Evolutionary conservation across 1,140 invertebrate genomes (phyloP), one percentile per base, ranked within the genome.

Genomic region (Leptinotarsa texana): DNA sequence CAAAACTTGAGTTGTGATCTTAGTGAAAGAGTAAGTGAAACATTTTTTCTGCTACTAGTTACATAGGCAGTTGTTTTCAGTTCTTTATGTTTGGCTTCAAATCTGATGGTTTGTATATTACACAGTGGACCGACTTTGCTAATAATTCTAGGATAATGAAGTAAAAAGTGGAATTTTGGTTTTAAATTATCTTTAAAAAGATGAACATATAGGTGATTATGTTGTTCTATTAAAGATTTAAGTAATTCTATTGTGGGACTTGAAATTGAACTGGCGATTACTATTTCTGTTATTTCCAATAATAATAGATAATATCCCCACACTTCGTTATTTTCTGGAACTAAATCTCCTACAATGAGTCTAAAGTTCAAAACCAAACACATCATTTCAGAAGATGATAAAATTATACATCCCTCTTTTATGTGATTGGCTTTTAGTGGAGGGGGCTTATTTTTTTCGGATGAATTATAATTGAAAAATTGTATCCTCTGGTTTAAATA

Each of bases 1-100:
- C 65, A 72, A 61, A 74, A 72, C 71, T 79, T 75, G 22, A 82
- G 63, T 66, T 82, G 82, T 71, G 72, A 49, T 74, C 75, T 81
- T 17, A 75, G 65, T 13, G 80, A 67, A 49, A 83, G 51, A 15
- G 77, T 71, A 48, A 69, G 63, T 49, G 71, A 57, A 57, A 83
- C 49, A 74, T 82, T 82, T 74, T 69, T 78, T 51, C 78, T 72
- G 68, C 62, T 76, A 3, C 22, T 27, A n/a, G 76, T 74, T 62
- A 67, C 66, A 71, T 80, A 72, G n/a, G 79, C 73, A 66, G 69
- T 73, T 18, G 73, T 73, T 80, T 83, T 83, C 49, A 77, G 77
- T 66, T 79, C 72, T 72, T 77, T 77, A 74, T 82, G 78, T 63
- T 82, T 80, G 21, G 77, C 77, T 77, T 83, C 82, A 78, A 75